Percentiles rank a stretch among this genome's conserved stretches.
These are phyloP conservation scores for Fistularia commersonii DNA, from an alignment of 2,797 vertebrate genomes.

Conservation along the genomic window DNA sequence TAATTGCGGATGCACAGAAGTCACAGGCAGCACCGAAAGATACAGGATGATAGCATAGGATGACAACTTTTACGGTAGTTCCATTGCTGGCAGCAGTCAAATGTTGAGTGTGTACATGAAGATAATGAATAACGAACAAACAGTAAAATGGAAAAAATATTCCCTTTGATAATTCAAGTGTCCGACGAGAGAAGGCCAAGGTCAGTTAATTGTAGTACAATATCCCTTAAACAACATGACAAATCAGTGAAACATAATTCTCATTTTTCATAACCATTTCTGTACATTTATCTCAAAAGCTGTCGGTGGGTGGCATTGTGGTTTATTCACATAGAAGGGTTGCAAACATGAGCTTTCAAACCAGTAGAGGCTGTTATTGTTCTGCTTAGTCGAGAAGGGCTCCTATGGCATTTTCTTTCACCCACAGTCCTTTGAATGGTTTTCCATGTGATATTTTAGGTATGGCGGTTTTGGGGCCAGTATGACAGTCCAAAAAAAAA, in stretches of 20 bases:
- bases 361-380: no score
- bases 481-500: no score
- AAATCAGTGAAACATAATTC: no score
- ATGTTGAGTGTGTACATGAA: slow-evolving; percentile 48
- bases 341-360: slow-evolving; percentile 29
- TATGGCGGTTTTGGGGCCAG: no score
- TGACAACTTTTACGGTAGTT: slow-evolving; percentile 44
- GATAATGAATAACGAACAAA: slow-evolving; percentile 42
- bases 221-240: neutral
- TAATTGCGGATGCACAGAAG: slow-evolving; percentile 49
- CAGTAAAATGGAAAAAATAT: slow-evolving; percentile 31
- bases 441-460: no score
- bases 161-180: slow-evolving; percentile 38
- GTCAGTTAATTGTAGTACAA: slow-evolving; percentile 1
- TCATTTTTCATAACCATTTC: no score
- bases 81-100: slow-evolving; percentile 23
- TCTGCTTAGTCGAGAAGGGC: no score
- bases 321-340: no score
- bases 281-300: no score
- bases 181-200: slow-evolving; percentile 22
- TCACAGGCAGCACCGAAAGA: slow-evolving; percentile 32
- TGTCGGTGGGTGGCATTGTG: no score
- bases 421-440: no score
- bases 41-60: slow-evolving; percentile 45
- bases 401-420: no score